phyloP scores from a whole-genome alignment of 2,797 vertebrate species.

The Danio tinwini region DNA sequence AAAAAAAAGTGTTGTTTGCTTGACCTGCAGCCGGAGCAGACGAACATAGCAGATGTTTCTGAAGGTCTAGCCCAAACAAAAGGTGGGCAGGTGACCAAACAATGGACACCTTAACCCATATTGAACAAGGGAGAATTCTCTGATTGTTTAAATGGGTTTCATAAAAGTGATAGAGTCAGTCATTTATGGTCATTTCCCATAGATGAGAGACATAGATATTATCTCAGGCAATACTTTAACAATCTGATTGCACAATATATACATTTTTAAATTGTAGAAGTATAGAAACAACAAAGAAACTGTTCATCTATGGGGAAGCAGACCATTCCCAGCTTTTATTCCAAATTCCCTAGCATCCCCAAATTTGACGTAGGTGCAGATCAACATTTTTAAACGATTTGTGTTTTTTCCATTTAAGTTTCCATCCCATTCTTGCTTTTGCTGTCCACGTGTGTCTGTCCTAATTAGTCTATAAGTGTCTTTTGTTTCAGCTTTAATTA shows the following conservation, averaged over 20 bases:
- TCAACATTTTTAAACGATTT: constrained; percentile 22
- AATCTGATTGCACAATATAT: neutral
- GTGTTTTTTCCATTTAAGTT: constrained; percentile 26
- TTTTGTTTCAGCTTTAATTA: constrained; percentile 40
- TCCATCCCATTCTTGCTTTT: constrained; percentile 59
- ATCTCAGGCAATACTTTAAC: neutral
- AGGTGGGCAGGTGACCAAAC: constrained; percentile 56
- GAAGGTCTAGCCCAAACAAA: constrained; percentile 55
- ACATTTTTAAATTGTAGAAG: neutral
- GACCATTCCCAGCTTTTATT: constrained; percentile 18
- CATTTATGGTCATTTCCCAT: constrained; percentile 42
- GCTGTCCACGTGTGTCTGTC: constrained; percentile 50
- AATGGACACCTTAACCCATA: constrained; percentile 60
- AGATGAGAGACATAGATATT: constrained; percentile 44
- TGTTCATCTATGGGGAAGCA: constrained; percentile 53
- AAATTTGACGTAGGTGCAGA: neutral
- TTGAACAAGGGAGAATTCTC: constrained; percentile 49
- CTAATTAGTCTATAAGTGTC: constrained; percentile 23
- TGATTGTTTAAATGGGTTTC: constrained; percentile 61
- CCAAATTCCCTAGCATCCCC: constrained; percentile 33
- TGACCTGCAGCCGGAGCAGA: constrained; percentile 59
- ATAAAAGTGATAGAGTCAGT: constrained; percentile 32
- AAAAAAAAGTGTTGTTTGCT: constrained; percentile 57
- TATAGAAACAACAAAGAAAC: neutral
- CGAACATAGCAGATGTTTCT: constrained; percentile 52